Evolutionary conservation across 35 echinoderm and acorn worm species (phyloP).

Genomic region (Holothuria glaberrima): DNA sequence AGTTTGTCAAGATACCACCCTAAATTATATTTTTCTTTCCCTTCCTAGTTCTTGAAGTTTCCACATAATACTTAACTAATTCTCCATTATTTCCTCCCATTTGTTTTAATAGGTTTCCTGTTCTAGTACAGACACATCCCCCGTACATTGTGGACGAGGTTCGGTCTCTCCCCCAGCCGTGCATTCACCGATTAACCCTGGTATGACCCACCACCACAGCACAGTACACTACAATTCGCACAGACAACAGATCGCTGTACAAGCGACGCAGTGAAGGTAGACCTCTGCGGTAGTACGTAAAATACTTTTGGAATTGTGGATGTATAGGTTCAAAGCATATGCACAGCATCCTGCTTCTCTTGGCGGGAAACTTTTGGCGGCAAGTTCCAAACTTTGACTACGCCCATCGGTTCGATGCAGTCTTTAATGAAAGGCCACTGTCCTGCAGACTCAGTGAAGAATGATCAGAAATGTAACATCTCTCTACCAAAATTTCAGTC

Average conservation of each 20-base stretch:
- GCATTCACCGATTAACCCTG: slow-evolving; percentile 45
- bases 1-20: too few relatives aligned
- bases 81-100: not conserved
- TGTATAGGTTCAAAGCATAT: too few relatives aligned
- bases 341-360: too few relatives aligned
- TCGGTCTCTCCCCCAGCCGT: slow-evolving; percentile 32
- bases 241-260: slow-evolving; percentile 51
- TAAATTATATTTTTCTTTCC: too few relatives aligned
- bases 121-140: slow-evolving; percentile 48
- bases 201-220: slow-evolving; percentile 48
- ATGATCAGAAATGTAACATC: too few relatives aligned
- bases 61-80: not conserved
- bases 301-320: too few relatives aligned
- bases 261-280: slow-evolving; percentile 43
- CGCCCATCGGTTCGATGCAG: too few relatives aligned
- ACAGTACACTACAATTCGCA: slow-evolving; percentile 38
- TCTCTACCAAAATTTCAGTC: too few relatives aligned
- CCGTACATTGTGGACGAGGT: slow-evolving; percentile 45
- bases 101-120: slow-evolving; percentile 25
- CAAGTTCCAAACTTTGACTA: too few relatives aligned
- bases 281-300: not conserved
- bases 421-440: too few relatives aligned
- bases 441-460: too few relatives aligned
- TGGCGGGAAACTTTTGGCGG: too few relatives aligned
- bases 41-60: not conserved